Base-by-base conservation (phyloP, 2,888 invertebrate genomes). In the Molorchus minor region DNA sequence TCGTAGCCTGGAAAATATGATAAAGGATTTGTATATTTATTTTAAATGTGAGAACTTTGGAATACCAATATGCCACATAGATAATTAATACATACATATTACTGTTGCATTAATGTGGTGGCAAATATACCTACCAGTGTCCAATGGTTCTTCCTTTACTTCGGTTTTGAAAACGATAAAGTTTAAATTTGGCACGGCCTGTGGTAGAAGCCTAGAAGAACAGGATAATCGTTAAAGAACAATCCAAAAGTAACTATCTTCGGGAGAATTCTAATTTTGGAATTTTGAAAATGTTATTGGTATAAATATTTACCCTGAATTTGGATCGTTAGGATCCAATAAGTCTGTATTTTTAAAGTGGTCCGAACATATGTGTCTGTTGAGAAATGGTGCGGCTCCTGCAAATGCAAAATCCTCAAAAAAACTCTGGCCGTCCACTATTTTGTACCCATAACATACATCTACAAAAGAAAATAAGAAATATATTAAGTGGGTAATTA, bases 371-470 rank as follows among this genome's bases (percentile, higher is more conserved):
- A 60, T 60, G 29, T 46, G 13, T 36, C 43, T 19, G 15, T 20
- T 56, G 30, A 60, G 12, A 33, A 60, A 60, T 36, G 60, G 56
- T 20, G 43, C 35, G 7, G 60, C 60, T 10, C 60, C 60, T 15
- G 51, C 56, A 36, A 60, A 60, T 2, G 60, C 60, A 33, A 60
- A 60, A 20, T 60, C 56, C 16, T 60, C 60, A 15, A 60, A 60
- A n/a, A 49, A 15, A 45, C 25, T 56, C 56, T 30, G 56, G 51
- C 13, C 38, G 43, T 13, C 60, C 60, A 46, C 45, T 45, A 29
- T 60, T 60, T 20, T 60, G 60, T 5, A 60, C 60, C 60, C 60
- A 60, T 46, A 52, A 45, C 60, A 60, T 60, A 21, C 60, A 60
- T 29, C 60, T 60, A 25, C 30, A 58, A 58, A 40, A 51, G 12